Evolutionary conservation across 2,797 vertebrate species (phyloP).

Genomic region (Acomys russatus): DNA sequence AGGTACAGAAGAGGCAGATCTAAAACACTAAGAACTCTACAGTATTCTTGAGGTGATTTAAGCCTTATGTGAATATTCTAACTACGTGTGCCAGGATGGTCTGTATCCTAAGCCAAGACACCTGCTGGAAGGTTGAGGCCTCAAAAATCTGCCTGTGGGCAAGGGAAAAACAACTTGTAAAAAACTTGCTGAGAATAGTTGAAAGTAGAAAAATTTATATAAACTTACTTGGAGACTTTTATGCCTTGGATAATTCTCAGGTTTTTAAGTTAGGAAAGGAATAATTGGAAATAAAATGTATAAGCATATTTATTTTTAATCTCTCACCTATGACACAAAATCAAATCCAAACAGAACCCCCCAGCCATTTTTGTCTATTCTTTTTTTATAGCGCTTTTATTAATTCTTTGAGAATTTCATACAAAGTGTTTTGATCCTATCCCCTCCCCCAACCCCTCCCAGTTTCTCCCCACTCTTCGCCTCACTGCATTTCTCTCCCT

Average conservation of each 20-base stretch:
- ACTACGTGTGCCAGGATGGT: not conserved
- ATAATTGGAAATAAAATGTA: conserved; percentile 5
- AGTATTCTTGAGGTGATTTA: not conserved
- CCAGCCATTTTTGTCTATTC: not conserved
- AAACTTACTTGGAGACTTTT: conserved; percentile 26
- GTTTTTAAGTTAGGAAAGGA: not conserved
- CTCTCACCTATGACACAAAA: not conserved
- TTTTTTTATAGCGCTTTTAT: not conserved
- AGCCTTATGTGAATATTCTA: not conserved
- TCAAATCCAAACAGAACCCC: not conserved
- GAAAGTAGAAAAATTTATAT: conserved; percentile 14
- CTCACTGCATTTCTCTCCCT: not conserved
- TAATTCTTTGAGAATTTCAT: not conserved
- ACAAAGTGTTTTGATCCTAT: not conserved
- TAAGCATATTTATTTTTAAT: not conserved
- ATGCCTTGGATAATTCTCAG: not conserved
- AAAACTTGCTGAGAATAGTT: not conserved
- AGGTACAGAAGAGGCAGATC: not conserved
- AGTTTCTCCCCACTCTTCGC: not conserved
- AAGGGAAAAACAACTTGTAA: not conserved
- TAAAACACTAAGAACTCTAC: not conserved
- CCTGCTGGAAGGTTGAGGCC: not conserved
- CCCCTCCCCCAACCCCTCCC: no score
- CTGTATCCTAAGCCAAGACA: not conserved
- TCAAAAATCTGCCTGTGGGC: not conserved